phyloP scores from a whole-genome alignment of 2,888 invertebrate species.

The Argynnis bischoffii region DNA sequence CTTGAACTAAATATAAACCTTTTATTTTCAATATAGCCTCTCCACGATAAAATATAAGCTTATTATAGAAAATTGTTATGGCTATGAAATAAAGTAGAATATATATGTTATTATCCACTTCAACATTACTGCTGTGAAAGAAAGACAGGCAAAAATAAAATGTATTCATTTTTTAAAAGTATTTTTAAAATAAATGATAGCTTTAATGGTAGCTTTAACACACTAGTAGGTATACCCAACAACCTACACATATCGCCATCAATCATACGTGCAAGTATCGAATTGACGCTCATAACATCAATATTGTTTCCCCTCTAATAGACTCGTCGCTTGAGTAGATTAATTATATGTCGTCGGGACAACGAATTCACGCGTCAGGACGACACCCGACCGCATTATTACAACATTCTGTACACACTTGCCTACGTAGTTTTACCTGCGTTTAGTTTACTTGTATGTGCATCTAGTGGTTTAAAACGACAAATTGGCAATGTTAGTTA shows the following conservation, averaged over 20 bases:
- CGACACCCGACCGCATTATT: not conserved
- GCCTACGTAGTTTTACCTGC: not conserved
- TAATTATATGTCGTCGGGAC: slow-evolving; percentile 46
- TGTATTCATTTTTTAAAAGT: too few species aligned
- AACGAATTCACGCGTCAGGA: slow-evolving; percentile 23
- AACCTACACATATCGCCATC: slow-evolving; percentile 23
- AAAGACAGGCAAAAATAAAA: too few species aligned
- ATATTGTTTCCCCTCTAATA: slow-evolving; percentile 47
- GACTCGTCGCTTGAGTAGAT: slow-evolving; percentile 47
- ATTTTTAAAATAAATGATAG: too few species aligned
- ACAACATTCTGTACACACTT: not conserved
- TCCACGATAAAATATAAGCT: too few species aligned
- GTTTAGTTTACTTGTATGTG: not conserved
- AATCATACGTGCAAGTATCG: slow-evolving; percentile 25
- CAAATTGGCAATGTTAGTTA: too few species aligned
- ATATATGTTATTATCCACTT: too few species aligned
- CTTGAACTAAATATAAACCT: not conserved
- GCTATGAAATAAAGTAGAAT: too few species aligned
- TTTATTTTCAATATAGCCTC: not conserved
- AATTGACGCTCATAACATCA: slow-evolving; percentile 32
- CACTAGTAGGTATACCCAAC: not conserved
- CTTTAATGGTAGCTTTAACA: too few species aligned
- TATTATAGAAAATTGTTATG: too few species aligned
- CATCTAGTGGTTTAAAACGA: too few species aligned
- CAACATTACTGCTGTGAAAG: too few species aligned